These are phyloP conservation scores for Gari tellinella DNA, from an alignment of 2,888 invertebrate genomes.

Conservation along the genomic window DNA sequence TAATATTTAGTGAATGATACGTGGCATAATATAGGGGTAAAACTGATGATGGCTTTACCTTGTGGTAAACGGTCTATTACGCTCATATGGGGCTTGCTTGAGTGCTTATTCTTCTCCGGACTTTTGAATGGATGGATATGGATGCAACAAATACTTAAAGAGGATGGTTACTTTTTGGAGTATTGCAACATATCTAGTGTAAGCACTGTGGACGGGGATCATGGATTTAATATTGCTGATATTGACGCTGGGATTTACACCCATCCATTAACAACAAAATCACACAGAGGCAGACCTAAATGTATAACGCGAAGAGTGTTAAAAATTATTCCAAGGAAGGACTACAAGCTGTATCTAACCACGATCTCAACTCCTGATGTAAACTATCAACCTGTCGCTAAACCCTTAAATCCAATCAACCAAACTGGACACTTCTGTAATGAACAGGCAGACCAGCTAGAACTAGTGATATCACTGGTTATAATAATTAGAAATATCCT, in stretches of 20 bases:
- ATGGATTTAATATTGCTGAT: too few species aligned
- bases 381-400: too few species aligned
- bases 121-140: constrained; percentile 77
- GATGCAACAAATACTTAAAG: constrained; percentile 65
- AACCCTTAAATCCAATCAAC: not conserved
- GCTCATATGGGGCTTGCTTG: constrained; percentile 71
- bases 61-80: constrained; percentile 64
- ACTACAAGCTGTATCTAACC: not conserved
- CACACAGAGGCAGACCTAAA: constrained; percentile 15
- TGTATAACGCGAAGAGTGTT: constrained; percentile 18
- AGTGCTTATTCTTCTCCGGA: constrained; percentile 75
- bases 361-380: too few species aligned
- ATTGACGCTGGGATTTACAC: too few species aligned
- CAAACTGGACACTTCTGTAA: constrained; percentile 29
- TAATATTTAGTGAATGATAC: too few species aligned
- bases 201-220: not conserved
- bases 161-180: constrained; percentile 69
- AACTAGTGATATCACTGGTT: constrained; percentile 63
- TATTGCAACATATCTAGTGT: constrained; percentile 55
- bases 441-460: constrained; percentile 60
- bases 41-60: constrained; percentile 37
- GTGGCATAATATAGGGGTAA: too few species aligned
- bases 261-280: not conserved
- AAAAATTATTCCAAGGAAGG: constrained; percentile 16
- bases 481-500: constrained; percentile 65